These are phyloP conservation scores for Drosophila oshimai DNA, from an alignment of 1,140 invertebrate species.

Conservation along the genomic window DNA sequence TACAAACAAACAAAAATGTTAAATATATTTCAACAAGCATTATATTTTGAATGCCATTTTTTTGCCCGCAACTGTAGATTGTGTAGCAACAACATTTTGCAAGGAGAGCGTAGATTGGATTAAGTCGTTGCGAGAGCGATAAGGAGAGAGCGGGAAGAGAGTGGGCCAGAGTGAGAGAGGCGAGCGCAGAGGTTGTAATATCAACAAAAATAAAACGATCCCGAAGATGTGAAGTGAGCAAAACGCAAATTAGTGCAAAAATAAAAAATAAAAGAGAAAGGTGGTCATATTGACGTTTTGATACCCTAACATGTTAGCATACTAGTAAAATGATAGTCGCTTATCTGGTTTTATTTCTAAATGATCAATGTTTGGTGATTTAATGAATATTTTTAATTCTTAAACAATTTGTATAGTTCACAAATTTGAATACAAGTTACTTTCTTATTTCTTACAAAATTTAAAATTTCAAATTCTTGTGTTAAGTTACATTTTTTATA, in stretches of 20 bases:
- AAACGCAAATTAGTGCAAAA: constrained; percentile 68
- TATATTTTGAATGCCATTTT: neutral
- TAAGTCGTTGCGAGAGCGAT: neutral
- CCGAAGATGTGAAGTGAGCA: constrained; percentile 54
- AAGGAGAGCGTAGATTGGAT: constrained; percentile 36
- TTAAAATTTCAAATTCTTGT: too few relatives aligned
- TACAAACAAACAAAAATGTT: too few relatives aligned
- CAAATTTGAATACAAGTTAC: too few relatives aligned
- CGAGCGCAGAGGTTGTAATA: constrained; percentile 34
- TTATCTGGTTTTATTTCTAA: neutral
- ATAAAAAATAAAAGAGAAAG: constrained; percentile 29
- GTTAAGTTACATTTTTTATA: too few relatives aligned
- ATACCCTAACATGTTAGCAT: constrained; percentile 8
- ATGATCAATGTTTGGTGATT: too few relatives aligned
- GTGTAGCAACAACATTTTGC: constrained; percentile 30
- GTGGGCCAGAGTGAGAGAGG: constrained; percentile 9
- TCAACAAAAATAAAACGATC: constrained; percentile 7
- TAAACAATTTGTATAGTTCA: too few relatives aligned
- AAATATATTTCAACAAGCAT: neutral
- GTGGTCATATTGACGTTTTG: neutral
- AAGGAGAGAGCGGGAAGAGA: neutral
- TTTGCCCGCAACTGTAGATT: neutral
- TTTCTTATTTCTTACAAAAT: too few relatives aligned
- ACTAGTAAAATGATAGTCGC: neutral
- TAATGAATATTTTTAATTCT: too few relatives aligned